Evolutionary conservation across 2,113 vertebrate genomes (phyloP), one percentile per base, ranked within the genome.

Genomic region (Rhegmatorhina hoffmannsi): DNA sequence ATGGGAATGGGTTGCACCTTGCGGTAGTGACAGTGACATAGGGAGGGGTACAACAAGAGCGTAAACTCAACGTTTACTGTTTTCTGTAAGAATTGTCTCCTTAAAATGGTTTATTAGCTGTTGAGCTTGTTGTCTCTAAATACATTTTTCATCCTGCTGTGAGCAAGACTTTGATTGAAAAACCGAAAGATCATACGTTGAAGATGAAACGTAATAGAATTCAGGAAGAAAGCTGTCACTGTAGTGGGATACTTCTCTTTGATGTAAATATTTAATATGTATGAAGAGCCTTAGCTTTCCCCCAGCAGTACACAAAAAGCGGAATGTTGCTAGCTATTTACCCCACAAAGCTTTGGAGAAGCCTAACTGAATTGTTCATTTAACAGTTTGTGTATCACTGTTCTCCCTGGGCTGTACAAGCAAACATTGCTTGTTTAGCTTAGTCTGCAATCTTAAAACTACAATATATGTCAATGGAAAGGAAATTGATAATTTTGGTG

Each of bases 301-400:
- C 21, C n/a, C 29, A 67, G 25, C 11, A 80, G 46, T 26, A 21
- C 7, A 47, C 16, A 21, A 0, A 0, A n/a, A 64, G 59, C 56
- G 3, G 23, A 44, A 5, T 38, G 17, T 40, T 84, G 28, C 25
- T 38, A 8, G 10, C 63, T 87, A 59, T 67, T 73, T 74, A 49
- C 36, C 67, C 6, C 20, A 46, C 43, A 44, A 23, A 62, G 19
- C 11, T 76, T 49, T 5, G 1, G 34, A 77, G 38, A 81, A 84
- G 11, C 9, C 46, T 58, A 38, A 34, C 55, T 84, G 55, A 29
- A 34, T 46, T 86, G n/a, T 38, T 31, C 2, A 1, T 12, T 1
- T 63, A 62, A 62, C 36, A 38, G 20, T 62, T 73, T 56, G 14
- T 46, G 49, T 59, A 43, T n/a, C 68, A 16, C 31, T 64, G 6